These are phyloP conservation scores for Lamellibrachia luymesi DNA, from an alignment of 1,140 invertebrate genomes.

Conservation along the genomic window DNA sequence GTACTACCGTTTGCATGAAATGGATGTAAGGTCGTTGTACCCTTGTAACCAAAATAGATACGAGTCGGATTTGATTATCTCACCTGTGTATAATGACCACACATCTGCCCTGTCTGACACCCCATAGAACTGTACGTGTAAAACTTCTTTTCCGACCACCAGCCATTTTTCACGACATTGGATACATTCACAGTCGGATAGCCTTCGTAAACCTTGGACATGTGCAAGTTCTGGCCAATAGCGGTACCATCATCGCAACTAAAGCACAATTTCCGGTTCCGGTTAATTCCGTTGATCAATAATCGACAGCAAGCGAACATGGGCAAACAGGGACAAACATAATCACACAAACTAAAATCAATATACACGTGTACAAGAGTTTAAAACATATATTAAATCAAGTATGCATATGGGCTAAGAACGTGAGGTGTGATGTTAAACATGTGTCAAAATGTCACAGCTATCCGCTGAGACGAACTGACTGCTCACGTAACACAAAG, in stretches of 20 bases:
- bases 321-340: too few relatives aligned
- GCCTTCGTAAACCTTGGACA: background rate
- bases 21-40: too few relatives aligned
- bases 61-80: background rate
- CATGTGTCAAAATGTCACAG: too few relatives aligned
- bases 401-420: too few relatives aligned
- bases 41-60: too few relatives aligned
- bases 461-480: too few relatives aligned
- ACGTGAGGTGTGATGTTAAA: too few relatives aligned
- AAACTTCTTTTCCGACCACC: background rate
- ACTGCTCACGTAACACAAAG: too few relatives aligned
- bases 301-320: background rate
- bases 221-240: background rate
- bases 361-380: too few relatives aligned
- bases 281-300: background rate
- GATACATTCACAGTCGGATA: background rate
- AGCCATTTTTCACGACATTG: background rate
- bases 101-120: background rate
- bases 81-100: background rate
- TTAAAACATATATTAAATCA: too few relatives aligned
- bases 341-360: too few relatives aligned
- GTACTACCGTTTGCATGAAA: too few relatives aligned
- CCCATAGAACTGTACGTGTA: background rate
- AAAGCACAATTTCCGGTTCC: background rate
- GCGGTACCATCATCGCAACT: background rate